These are phyloP conservation scores for Lucinisca nassula DNA, from an alignment of 2,888 invertebrate genomes.

Conservation along the genomic window DNA sequence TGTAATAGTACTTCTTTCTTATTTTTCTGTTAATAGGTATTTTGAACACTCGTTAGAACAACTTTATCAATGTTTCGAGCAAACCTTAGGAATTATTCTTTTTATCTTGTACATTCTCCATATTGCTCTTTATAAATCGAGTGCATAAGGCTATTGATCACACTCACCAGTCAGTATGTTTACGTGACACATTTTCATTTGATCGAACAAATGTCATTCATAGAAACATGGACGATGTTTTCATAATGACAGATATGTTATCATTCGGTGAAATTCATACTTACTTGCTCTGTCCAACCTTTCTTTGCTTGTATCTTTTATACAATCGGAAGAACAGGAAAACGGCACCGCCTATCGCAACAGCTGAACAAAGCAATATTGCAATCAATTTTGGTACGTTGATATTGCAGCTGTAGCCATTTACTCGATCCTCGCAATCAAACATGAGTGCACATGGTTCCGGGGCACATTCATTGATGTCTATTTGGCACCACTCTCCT, in stretches of 20 bases:
- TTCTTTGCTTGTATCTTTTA: neutral
- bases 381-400: conserved; percentile 53
- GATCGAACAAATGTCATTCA: neutral
- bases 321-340: neutral
- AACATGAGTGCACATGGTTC: conserved; percentile 64
- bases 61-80: no score
- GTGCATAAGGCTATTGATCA: neutral
- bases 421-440: conserved; percentile 64
- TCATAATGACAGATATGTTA: neutral
- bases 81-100: neutral
- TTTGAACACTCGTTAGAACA: no score
- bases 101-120: neutral
- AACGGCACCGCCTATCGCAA: conserved; percentile 2
- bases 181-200: neutral
- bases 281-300: conserved; percentile 18
- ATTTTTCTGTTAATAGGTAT: no score
- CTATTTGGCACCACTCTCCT: conserved; percentile 63
- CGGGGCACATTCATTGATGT: conserved; percentile 63
- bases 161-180: neutral
- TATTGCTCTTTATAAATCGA: neutral
- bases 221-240: neutral
- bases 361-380: conserved; percentile 31
- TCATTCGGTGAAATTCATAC: neutral
- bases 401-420: conserved; percentile 55
- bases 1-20: no score